Evolutionary conservation across 2,888 invertebrate genomes (phyloP).

Genomic region (Diaperis boleti): DNA sequence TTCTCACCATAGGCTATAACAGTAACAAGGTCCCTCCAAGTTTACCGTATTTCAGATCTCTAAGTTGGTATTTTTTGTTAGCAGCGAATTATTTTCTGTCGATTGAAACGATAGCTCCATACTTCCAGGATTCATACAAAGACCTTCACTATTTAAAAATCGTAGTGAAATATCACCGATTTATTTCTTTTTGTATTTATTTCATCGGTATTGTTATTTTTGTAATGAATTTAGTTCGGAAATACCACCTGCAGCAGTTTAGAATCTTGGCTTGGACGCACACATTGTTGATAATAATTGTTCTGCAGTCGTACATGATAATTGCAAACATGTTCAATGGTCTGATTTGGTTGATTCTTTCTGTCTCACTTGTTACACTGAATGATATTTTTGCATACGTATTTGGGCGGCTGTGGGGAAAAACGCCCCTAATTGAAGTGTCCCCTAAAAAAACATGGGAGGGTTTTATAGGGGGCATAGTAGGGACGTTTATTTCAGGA

Average conservation of each 20-base stretch:
- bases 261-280: slow-evolving; percentile 99
- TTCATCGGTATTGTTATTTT: slow-evolving; percentile 97
- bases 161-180: slow-evolving; percentile 94
- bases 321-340: slow-evolving; percentile 98
- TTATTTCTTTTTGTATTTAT: slow-evolving; percentile 96
- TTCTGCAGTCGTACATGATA: slow-evolving; percentile 96
- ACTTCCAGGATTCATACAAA: slow-evolving; percentile 72
- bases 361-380: slow-evolving; percentile 97
- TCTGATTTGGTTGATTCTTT: slow-evolving; percentile 93
- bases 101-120: slow-evolving; percentile 91
- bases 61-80: slow-evolving; percentile 98
- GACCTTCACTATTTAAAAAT: slow-evolving; percentile 74
- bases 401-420: slow-evolving; percentile 98
- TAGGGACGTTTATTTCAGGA: slow-evolving; percentile 93
- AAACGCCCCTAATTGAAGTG: slow-evolving; percentile 96
- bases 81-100: slow-evolving; percentile 99
- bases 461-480: slow-evolving; percentile 97
- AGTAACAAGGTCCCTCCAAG: slow-evolving; percentile 96
- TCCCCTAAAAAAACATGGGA: slow-evolving; percentile 99
- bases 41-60: slow-evolving; percentile 83
- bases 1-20: slow-evolving; percentile 97
- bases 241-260: slow-evolving; percentile 97
- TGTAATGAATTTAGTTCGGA: slow-evolving; percentile 94
- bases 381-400: slow-evolving; percentile 99
- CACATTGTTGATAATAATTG: slow-evolving; percentile 94